Conservation (phyloP, 2,113 vertebrate genomes). For the Eidolon helvum region DNA sequence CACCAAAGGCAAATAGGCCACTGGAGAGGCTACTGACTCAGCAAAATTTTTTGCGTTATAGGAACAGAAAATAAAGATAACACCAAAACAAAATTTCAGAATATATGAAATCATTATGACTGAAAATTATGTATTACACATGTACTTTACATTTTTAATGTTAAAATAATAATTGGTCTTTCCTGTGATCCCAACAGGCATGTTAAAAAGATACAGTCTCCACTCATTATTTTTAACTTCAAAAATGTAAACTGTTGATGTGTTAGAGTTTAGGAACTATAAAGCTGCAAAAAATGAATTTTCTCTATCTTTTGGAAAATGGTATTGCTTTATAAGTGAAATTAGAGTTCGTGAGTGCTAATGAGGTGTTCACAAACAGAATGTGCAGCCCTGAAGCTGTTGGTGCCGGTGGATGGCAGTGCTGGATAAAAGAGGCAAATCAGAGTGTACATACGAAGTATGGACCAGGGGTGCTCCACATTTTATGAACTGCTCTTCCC, state of each 20-base stretch:
- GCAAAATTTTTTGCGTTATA: neutral
- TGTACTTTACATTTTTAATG: neutral
- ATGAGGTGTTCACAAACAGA: rapidly evolving
- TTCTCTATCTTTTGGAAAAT: neutral
- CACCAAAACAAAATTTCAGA: neutral
- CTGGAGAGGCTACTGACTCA: too few species aligned
- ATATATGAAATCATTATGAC: neutral
- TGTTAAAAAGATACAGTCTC: neutral
- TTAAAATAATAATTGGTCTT: neutral
- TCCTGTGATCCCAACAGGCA: neutral
- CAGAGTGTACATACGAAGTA: rapidly evolving
- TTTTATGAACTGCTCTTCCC: neutral
- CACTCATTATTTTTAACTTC: neutral
- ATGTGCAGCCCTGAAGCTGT: neutral
- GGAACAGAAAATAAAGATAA: slow-evolving; percentile 4
- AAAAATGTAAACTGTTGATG: neutral
- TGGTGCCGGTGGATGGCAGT: neutral
- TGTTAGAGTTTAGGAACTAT: neutral
- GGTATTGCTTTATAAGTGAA: neutral
- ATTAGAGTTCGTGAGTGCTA: neutral
- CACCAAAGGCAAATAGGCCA: too few species aligned
- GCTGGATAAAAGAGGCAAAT: neutral
- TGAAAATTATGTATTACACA: neutral
- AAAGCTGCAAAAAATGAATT: neutral
- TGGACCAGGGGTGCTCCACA: too few species aligned